Conservation (phyloP, 2,797 vertebrate species). For the Sandelia bainsii region DNA sequence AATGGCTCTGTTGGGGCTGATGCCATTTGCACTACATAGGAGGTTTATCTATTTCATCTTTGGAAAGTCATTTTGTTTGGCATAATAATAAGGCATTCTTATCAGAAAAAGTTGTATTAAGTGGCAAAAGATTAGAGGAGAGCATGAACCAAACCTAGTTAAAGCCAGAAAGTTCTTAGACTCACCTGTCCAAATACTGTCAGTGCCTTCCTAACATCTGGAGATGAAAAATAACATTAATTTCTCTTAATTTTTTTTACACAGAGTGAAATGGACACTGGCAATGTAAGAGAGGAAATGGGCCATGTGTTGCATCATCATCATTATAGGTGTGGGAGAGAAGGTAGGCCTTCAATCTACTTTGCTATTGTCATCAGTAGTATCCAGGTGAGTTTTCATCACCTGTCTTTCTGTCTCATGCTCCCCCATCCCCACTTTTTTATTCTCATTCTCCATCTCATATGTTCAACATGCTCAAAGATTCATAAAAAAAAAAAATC, state of each 20-base stretch:
- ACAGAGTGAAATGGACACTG: constrained; percentile 24
- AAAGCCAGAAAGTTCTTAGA: constrained; percentile 30
- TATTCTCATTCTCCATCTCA: constrained; percentile 23
- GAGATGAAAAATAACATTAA: constrained; percentile 9
- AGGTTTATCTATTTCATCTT: constrained; percentile 53
- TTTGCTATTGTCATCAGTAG: constrained; percentile 32
- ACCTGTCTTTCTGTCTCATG: neutral
- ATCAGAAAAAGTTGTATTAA: constrained; percentile 33
- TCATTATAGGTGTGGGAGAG: constrained; percentile 28
- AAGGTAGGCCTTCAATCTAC: constrained; percentile 5
- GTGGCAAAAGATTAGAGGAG: constrained; percentile 16
- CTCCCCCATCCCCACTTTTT: constrained; percentile 14
- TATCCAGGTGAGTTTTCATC: constrained; percentile 24
- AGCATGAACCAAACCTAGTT: constrained; percentile 36
- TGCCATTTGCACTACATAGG: constrained; percentile 45
- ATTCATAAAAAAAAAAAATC: constrained; percentile 25
- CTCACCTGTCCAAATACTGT: constrained; percentile 53
- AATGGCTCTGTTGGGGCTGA: constrained; percentile 38
- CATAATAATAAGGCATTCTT: constrained; percentile 35
- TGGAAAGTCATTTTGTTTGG: constrained; percentile 45
- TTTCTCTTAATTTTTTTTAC: constrained; percentile 10
- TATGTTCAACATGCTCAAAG: constrained; percentile 3
- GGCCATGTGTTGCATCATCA: constrained; percentile 7
- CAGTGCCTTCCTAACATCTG: constrained; percentile 3
- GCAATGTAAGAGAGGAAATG: constrained; percentile 11